phyloP scores from a whole-genome alignment of 2,797 vertebrate genomes.

The Squalus acanthias region DNA sequence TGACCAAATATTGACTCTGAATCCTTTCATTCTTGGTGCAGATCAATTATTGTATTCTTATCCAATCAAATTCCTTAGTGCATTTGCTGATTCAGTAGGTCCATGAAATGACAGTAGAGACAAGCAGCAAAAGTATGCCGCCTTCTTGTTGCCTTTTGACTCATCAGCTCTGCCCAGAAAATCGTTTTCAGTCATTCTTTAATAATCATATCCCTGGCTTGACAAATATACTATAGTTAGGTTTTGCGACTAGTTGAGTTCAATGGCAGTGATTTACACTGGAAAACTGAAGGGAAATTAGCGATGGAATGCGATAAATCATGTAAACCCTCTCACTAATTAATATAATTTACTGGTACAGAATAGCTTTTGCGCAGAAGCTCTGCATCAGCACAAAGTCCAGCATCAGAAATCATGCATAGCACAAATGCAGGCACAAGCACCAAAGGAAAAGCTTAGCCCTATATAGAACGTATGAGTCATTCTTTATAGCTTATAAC shows the following conservation, averaged over 20 bases:
- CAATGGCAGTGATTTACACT: background rate
- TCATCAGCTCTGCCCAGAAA: slow-evolving; percentile 15
- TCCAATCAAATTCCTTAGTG: background rate
- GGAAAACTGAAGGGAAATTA: slow-evolving; percentile 28
- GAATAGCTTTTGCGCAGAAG: background rate
- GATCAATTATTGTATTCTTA: background rate
- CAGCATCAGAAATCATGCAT: background rate
- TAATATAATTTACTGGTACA: background rate
- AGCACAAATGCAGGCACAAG: background rate
- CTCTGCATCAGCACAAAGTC: background rate
- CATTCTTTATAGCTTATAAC: slow-evolving; percentile 32
- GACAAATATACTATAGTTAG: background rate
- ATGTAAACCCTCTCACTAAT: slow-evolving; percentile 11
- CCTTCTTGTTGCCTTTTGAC: background rate
- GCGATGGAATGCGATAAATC: background rate
- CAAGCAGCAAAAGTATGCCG: background rate
- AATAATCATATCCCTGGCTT: background rate
- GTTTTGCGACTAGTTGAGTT: background rate
- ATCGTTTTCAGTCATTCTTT: background rate
- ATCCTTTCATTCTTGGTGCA: background rate
- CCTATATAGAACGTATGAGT: slow-evolving; percentile 23
- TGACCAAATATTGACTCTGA: background rate
- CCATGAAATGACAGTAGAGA: background rate
- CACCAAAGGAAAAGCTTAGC: background rate
- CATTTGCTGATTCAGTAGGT: background rate